phyloP scores from a whole-genome alignment of 2,888 invertebrate genomes.

The Eristalinus aeneus region DNA sequence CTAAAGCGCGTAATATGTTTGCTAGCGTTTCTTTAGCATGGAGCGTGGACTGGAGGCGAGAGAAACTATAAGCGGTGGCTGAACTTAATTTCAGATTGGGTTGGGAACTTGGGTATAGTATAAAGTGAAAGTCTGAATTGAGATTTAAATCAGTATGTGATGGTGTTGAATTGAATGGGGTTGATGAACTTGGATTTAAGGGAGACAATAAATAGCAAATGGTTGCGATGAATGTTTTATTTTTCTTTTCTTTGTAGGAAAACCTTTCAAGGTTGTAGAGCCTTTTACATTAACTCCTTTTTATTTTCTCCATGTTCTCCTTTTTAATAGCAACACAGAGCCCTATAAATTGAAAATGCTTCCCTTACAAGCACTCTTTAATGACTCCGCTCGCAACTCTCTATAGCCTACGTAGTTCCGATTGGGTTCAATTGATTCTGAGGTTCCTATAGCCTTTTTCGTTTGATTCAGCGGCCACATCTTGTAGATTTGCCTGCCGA shows the following conservation, averaged over 20 bases:
- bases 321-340: too few relatives aligned
- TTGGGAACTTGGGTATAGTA: not conserved
- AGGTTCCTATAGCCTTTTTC: not conserved
- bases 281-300: too few relatives aligned
- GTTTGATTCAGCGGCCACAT: slow-evolving; percentile 82
- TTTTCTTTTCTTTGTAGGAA: too few relatives aligned
- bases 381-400: too few relatives aligned
- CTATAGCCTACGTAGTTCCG: too few relatives aligned
- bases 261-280: too few relatives aligned
- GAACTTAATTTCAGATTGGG: slow-evolving; percentile 11
- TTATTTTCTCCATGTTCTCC: too few relatives aligned
- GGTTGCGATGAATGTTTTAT: too few relatives aligned
- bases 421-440: too few relatives aligned
- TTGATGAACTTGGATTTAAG: not conserved
- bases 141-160: not conserved
- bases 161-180: not conserved
- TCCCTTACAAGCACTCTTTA: too few relatives aligned
- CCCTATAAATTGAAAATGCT: too few relatives aligned
- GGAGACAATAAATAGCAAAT: not conserved
- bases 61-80: slow-evolving; percentile 21
- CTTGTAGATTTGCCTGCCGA: slow-evolving; percentile 89
- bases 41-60: not conserved
- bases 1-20: slow-evolving; percentile 55
- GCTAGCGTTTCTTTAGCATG: not conserved
- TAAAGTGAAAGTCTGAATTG: not conserved